Conservation (phyloP, 2,113 vertebrate species). For the Strix aluco region DNA sequence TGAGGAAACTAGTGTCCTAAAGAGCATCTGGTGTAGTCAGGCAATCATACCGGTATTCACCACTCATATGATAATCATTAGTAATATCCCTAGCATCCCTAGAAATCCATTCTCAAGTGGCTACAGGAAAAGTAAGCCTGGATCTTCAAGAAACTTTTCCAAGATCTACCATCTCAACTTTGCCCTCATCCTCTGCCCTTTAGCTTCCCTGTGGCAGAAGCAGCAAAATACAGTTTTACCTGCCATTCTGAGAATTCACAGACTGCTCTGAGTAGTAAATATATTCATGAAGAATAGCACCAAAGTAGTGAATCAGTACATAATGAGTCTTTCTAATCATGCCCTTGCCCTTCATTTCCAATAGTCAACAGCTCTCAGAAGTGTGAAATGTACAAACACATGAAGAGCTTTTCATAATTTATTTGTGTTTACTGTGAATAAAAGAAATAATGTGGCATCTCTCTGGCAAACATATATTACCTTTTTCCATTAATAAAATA, state of each 20-base stretch:
- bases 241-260: background rate
- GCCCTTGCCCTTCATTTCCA: conserved; percentile 28
- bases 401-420: conserved; percentile 24
- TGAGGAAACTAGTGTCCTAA: background rate
- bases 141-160: background rate
- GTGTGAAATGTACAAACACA: conserved; percentile 7
- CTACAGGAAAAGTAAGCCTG: background rate
- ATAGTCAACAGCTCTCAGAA: conserved; percentile 5
- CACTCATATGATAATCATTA: background rate
- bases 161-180: background rate
- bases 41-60: background rate
- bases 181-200: background rate
- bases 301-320: background rate
- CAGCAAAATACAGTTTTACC: conserved; percentile 1
- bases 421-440: conserved; percentile 12
- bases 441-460: background rate
- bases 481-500: background rate
- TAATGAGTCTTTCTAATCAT: conserved; percentile 42
- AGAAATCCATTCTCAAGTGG: background rate
- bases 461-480: background rate
- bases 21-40: background rate
- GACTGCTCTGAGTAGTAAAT: background rate
- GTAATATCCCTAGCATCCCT: background rate
- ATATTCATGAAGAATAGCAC: background rate
- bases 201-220: background rate